phyloP scores from a whole-genome alignment of 2,888 invertebrate species.

The Oscheius sp. region DNA sequence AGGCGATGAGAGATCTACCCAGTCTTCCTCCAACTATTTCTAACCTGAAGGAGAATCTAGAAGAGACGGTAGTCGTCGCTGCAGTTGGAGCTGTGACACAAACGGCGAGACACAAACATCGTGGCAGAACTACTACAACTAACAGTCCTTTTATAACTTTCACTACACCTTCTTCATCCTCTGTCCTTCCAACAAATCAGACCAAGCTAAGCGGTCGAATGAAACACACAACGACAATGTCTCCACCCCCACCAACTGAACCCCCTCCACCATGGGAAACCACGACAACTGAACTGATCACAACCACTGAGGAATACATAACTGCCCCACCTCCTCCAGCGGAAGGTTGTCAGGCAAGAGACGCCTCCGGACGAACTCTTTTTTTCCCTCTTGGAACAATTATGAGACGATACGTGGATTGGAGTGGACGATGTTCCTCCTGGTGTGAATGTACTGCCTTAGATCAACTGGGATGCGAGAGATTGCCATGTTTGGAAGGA shows the following conservation, averaged over 20 bases:
- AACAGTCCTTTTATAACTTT: too few species aligned
- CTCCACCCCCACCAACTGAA: conserved; percentile 32
- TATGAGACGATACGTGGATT: conserved; percentile 53
- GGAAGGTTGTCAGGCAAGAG: conserved; percentile 45
- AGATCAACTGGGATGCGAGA: conserved; percentile 55
- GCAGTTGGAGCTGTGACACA: background rate
- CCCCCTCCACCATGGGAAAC: conserved; percentile 49
- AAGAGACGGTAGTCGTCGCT: background rate
- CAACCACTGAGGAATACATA: conserved; percentile 46
- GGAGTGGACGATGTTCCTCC: conserved; percentile 63
- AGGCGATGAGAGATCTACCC: conserved; percentile 26
- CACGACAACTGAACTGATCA: conserved; percentile 36
- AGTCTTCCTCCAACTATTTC: background rate
- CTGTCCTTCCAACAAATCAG: background rate
- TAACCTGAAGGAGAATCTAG: too few species aligned
- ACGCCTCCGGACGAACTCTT: conserved; percentile 46
- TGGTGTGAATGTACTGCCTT: conserved; percentile 65
- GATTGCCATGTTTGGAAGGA: conserved; percentile 57
- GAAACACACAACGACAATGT: conserved; percentile 7
- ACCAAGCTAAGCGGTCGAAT: background rate
- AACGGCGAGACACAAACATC: background rate
- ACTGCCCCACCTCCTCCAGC: conserved; percentile 47
- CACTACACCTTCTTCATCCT: conserved; percentile 6
- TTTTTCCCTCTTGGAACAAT: conserved; percentile 47
- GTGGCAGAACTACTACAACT: background rate